phyloP scores from a whole-genome alignment of 2,797 vertebrate genomes.

The Syncerus caffer region DNA sequence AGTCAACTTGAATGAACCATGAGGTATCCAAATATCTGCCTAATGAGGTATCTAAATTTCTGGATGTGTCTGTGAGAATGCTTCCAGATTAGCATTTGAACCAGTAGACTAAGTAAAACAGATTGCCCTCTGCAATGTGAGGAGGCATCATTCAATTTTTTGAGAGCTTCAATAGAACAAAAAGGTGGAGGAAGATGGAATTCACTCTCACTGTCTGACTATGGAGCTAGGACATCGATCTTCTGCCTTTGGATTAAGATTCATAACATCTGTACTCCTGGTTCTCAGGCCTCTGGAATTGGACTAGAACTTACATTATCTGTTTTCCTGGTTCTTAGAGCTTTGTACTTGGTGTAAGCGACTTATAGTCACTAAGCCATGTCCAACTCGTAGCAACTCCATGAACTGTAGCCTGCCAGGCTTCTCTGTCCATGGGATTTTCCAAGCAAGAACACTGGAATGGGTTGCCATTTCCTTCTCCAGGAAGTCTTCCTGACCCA shows the following conservation, averaged over 20 bases:
- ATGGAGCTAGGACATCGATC: not conserved
- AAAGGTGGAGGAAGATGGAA: not conserved
- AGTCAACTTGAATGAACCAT: not conserved
- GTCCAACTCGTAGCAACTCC: not conserved
- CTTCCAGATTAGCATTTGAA: not conserved
- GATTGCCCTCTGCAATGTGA: not conserved
- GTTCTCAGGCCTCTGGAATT: not conserved
- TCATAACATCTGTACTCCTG: not conserved
- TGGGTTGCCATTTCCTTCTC: not conserved
- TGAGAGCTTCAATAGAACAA: not conserved
- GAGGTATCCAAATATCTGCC: not conserved
- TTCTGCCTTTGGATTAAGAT: not conserved
- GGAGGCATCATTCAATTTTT: not conserved
- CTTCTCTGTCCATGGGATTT: not conserved
- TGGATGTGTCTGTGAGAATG: not conserved
- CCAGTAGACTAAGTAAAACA: not conserved
- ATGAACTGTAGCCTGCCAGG: not conserved
- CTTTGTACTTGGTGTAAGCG: not conserved
- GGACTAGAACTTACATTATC: not conserved
- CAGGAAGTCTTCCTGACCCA: not conserved
- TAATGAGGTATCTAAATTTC: not conserved
- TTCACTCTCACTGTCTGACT: not conserved
- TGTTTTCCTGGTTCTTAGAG: not conserved
- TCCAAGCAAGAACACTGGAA: not conserved
- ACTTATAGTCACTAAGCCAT: not conserved